Evolutionary conservation across 2,888 invertebrate genomes (phyloP).

Genomic region (Agrotis puta): DNA sequence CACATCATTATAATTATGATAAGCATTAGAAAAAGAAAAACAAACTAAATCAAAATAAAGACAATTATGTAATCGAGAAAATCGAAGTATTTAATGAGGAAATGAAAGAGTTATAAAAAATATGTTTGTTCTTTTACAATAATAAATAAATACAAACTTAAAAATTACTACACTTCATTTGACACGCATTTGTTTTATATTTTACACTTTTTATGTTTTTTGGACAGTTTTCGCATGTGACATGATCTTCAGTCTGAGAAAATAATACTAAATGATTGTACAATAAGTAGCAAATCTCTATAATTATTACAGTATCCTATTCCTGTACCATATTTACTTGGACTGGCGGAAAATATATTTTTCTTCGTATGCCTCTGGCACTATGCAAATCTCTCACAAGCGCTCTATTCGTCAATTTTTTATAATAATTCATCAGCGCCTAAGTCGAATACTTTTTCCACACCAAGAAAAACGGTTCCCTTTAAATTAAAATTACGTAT

Average conservation of each 20-base stretch:
- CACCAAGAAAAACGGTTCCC: conserved; percentile 3
- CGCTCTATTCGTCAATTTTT: conserved; percentile 10
- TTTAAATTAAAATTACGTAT: conserved; percentile 21
- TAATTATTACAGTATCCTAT: conserved; percentile 4
- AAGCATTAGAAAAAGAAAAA: conserved; percentile 62
- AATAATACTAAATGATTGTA: conserved; percentile 19
- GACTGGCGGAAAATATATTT: background rate
- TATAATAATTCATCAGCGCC: background rate
- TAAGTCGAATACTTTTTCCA: conserved; percentile 1
- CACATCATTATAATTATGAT: conserved; percentile 56
- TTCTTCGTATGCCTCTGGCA: background rate
- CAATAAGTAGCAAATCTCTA: conserved; percentile 15
- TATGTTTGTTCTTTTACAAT: conserved; percentile 16
- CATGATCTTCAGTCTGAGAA: conserved; percentile 22
- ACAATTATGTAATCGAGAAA: conserved; percentile 65
- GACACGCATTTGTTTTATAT: conserved; percentile 62
- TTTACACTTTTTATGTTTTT: conserved; percentile 30
- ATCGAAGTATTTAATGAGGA: conserved; percentile 57
- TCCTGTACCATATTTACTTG: background rate
- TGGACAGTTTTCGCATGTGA: conserved; percentile 4
- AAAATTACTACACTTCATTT: conserved; percentile 32
- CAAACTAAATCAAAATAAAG: conserved; percentile 67
- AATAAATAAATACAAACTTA: conserved; percentile 15
- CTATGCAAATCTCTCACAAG: background rate
- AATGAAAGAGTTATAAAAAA: conserved; percentile 34